phyloP scores from a whole-genome alignment of 2,888 invertebrate genomes.

The Eupithecia dodoneata region DNA sequence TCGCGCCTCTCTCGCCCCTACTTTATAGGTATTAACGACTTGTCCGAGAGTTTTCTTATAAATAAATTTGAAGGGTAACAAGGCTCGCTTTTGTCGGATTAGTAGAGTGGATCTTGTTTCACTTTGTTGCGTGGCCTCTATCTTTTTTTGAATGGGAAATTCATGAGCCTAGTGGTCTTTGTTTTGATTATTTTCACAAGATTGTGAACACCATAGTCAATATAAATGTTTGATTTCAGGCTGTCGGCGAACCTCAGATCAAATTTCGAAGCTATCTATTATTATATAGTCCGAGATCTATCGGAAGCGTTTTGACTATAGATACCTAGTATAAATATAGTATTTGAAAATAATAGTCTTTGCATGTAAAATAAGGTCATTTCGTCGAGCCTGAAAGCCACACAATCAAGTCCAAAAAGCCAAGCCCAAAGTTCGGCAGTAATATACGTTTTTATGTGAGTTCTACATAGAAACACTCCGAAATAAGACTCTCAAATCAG shows the following conservation, averaged over 20 bases:
- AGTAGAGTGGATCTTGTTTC: slow-evolving; percentile 84
- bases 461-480: slow-evolving; percentile 35
- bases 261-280: not conserved
- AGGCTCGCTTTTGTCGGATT: slow-evolving; percentile 85
- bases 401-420: slow-evolving; percentile 13
- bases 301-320: not conserved
- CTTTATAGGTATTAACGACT: slow-evolving; percentile 85
- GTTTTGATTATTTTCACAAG: slow-evolving; percentile 52
- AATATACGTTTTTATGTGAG: slow-evolving; percentile 31
- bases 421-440: slow-evolving; percentile 19
- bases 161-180: slow-evolving; percentile 64
- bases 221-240: not conserved
- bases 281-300: not conserved
- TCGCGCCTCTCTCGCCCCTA: slow-evolving; percentile 84
- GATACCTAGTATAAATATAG: not conserved
- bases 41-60: slow-evolving; percentile 85
- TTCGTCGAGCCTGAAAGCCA: not conserved
- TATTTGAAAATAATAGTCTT: not conserved
- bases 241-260: not conserved
- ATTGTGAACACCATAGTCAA: not conserved
- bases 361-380: not conserved
- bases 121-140: slow-evolving; percentile 81
- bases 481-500: slow-evolving; percentile 57
- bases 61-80: slow-evolving; percentile 85
- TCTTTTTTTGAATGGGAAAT: slow-evolving; percentile 75